A percentile compares a stretch with the other conserved stretches of the same genome.
Conservation (phyloP, 2,113 vertebrate species). For the Theropithecus gelada region DNA sequence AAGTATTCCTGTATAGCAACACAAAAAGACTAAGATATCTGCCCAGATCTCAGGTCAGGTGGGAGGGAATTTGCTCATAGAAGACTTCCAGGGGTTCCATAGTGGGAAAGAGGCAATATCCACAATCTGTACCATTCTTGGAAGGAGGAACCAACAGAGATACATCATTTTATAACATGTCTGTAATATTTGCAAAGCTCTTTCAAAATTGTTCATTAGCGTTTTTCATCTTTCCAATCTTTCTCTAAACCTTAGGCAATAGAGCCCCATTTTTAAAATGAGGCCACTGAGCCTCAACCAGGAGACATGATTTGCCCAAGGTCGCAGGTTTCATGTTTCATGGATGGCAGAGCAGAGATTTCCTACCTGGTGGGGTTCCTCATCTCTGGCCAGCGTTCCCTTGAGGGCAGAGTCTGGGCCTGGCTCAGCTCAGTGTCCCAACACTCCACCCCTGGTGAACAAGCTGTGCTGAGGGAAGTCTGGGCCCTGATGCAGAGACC, state of each 20-base stretch:
- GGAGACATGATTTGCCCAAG: neutral
- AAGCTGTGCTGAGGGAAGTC: neutral
- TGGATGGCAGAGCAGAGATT: neutral
- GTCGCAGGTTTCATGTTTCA: neutral
- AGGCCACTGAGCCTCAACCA: neutral
- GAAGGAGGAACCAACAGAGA: neutral
- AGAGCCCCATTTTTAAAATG: neutral
- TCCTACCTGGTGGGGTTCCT: too few relatives aligned
- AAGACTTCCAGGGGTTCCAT: neutral
- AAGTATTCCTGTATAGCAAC: neutral
- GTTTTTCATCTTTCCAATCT: neutral
- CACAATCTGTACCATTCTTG: fast-evolving
- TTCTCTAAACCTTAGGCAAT: neutral
- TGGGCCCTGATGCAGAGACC: neutral
- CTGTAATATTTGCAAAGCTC: neutral
- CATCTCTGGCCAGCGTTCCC: neutral
- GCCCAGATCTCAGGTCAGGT: neutral
- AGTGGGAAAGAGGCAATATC: neutral
- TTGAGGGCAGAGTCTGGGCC: neutral
- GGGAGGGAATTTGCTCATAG: neutral
- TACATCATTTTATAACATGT: fast-evolving
- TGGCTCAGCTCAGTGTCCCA: neutral
- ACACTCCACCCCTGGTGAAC: neutral
- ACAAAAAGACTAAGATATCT: neutral
- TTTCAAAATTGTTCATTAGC: neutral